These are phyloP conservation scores for Cheilosia grossa DNA, from an alignment of 2,888 invertebrate species.

Conservation along the genomic window DNA sequence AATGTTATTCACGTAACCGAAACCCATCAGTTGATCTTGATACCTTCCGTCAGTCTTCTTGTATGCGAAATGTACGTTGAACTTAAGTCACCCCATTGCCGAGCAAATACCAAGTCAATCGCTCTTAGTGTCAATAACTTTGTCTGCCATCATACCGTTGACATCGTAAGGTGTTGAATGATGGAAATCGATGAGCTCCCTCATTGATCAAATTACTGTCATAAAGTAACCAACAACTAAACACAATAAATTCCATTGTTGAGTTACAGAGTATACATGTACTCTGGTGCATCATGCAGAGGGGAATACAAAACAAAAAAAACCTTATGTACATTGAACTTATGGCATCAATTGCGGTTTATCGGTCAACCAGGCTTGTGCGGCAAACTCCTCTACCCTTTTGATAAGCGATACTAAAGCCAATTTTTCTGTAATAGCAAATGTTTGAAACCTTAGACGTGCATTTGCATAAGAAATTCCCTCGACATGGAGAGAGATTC, in stretches of 20 bases:
- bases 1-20: conserved; percentile 31
- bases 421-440: conserved; percentile 33
- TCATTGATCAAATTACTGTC: conserved; percentile 60
- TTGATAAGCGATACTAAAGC: neutral
- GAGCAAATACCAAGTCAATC: conserved; percentile 31
- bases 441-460: conserved; percentile 48
- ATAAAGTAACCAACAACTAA: conserved; percentile 17
- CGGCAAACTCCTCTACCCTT: neutral
- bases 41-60: conserved; percentile 19
- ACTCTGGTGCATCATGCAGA: neutral
- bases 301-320: neutral
- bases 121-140: conserved; percentile 49
- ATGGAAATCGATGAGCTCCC: conserved; percentile 58
- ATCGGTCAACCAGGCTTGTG: conserved; percentile 38
- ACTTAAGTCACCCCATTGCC: conserved; percentile 30
- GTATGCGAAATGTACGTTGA: conserved; percentile 52
- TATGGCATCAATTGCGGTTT: conserved; percentile 40
- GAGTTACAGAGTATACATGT: conserved; percentile 3
- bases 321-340: conserved; percentile 18
- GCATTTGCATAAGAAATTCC: conserved; percentile 26
- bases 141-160: conserved; percentile 24
- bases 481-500: neutral
- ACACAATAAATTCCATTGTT: conserved; percentile 40
- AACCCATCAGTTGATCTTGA: conserved; percentile 20
- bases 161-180: conserved; percentile 69